phyloP scores from a whole-genome alignment of 2,888 invertebrate species.

The Papilio gigon region DNA sequence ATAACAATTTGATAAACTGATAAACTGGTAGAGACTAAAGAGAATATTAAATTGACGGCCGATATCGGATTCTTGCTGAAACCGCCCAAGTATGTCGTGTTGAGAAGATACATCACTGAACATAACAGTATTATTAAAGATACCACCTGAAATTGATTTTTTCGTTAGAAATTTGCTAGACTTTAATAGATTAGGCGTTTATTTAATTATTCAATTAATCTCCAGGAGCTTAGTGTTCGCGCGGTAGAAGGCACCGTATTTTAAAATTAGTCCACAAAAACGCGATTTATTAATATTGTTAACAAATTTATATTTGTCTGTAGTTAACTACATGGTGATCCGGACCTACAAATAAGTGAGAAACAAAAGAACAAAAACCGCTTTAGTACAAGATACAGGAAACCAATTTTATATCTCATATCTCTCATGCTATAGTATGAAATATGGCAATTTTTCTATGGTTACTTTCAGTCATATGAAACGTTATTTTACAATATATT shows the following conservation, averaged over 20 bases:
- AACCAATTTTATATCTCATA: no score
- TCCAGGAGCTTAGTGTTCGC: background rate
- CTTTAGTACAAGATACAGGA: no score
- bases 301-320: no score
- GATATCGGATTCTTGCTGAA: constrained; percentile 50
- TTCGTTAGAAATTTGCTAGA: background rate
- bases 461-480: background rate
- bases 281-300: no score
- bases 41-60: constrained; percentile 56
- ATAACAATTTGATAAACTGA: constrained; percentile 61
- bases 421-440: no score
- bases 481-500: background rate
- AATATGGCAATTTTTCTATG: background rate
- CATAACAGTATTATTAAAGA: constrained; percentile 49
- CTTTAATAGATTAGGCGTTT: background rate
- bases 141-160: constrained; percentile 50
- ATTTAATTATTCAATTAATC: background rate
- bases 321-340: no score
- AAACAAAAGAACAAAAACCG: no score
- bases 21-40: constrained; percentile 52
- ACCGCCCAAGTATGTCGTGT: constrained; percentile 26
- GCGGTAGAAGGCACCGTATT: no score
- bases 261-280: no score
- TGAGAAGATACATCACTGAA: constrained; percentile 42
- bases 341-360: no score